phyloP scores from a whole-genome alignment of 92 coral and sea anemone genomes.

The Zoanthus gigantus region DNA sequence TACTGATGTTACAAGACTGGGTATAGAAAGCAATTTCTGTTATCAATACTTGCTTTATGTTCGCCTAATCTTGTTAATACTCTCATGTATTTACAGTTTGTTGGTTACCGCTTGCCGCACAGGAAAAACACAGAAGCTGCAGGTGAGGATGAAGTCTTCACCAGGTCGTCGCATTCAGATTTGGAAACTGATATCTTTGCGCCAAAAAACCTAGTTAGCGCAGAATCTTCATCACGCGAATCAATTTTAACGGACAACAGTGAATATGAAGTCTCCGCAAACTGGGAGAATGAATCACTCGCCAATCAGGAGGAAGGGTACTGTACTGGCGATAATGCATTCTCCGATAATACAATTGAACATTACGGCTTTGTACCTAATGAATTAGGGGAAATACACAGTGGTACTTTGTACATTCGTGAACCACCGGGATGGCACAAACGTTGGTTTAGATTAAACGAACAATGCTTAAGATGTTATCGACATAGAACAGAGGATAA shows the following conservation, averaged over 20 bases:
- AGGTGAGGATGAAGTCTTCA: conserved; percentile 74
- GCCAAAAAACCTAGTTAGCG: conserved; percentile 50
- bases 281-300: conserved; percentile 72
- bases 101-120: conserved; percentile 22
- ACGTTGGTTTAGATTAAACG: conserved; percentile 80
- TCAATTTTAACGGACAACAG: conserved; percentile 77
- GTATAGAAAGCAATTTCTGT: too few relatives aligned
- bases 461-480: conserved; percentile 79
- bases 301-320: conserved; percentile 79
- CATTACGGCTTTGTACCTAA: conserved; percentile 74
- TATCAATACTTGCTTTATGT: too few relatives aligned
- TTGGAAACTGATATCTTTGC: conserved; percentile 42
- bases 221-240: conserved; percentile 68
- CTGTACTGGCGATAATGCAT: conserved; percentile 81
- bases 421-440: conserved; percentile 93
- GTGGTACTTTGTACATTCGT: conserved; percentile 77
- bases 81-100: not conserved
- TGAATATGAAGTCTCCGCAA: conserved; percentile 60
- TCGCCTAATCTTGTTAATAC: too few relatives aligned
- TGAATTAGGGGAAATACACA: conserved; percentile 76
- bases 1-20: too few relatives aligned
- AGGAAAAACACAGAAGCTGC: conserved; percentile 79
- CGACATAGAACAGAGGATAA: conserved; percentile 77
- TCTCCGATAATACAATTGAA: conserved; percentile 64
- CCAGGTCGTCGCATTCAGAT: conserved; percentile 65